These are phyloP conservation scores for Drosophila eohydei DNA, from an alignment of 2,888 invertebrate genomes.

Conservation along the genomic window DNA sequence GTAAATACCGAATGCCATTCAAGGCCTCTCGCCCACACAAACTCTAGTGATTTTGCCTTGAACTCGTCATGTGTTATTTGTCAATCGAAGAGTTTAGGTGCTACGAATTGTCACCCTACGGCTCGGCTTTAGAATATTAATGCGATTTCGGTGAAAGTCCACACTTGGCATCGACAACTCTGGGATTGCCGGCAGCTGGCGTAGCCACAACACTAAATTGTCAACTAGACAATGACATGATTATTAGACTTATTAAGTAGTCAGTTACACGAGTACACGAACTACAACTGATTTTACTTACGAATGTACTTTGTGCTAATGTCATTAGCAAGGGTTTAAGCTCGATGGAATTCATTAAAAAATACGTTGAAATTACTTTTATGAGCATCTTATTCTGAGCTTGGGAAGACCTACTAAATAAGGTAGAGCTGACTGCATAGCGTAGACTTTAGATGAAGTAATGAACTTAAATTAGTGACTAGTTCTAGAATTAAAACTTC, in stretches of 20 bases:
- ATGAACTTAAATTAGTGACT: too few species aligned
- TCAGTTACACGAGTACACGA: not conserved
- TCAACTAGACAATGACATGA: not conserved
- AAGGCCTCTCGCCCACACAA: slow-evolving; percentile 38
- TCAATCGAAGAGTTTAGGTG: not conserved
- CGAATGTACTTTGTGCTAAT: not conserved
- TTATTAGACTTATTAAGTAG: not conserved
- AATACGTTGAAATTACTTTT: not conserved
- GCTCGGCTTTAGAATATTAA: slow-evolving; percentile 60
- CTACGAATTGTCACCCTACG: slow-evolving; percentile 8
- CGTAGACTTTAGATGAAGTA: not conserved
- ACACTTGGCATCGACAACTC: slow-evolving; percentile 41
- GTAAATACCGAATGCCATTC: slow-evolving; percentile 25
- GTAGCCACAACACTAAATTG: slow-evolving; percentile 20
- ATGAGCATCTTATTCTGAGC: not conserved
- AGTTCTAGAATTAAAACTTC: too few species aligned
- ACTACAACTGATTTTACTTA: not conserved
- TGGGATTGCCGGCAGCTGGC: slow-evolving; percentile 50
- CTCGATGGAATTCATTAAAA: not conserved
- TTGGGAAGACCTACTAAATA: too few species aligned
- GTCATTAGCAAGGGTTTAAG: not conserved
- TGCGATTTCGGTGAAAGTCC: slow-evolving; percentile 62
- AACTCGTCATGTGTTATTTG: slow-evolving; percentile 1
- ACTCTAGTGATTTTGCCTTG: slow-evolving; percentile 53
- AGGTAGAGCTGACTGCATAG: not conserved